These are phyloP conservation scores for Salvelinus alpinus DNA, from an alignment of 2,113 vertebrate species.

Conservation along the genomic window DNA sequence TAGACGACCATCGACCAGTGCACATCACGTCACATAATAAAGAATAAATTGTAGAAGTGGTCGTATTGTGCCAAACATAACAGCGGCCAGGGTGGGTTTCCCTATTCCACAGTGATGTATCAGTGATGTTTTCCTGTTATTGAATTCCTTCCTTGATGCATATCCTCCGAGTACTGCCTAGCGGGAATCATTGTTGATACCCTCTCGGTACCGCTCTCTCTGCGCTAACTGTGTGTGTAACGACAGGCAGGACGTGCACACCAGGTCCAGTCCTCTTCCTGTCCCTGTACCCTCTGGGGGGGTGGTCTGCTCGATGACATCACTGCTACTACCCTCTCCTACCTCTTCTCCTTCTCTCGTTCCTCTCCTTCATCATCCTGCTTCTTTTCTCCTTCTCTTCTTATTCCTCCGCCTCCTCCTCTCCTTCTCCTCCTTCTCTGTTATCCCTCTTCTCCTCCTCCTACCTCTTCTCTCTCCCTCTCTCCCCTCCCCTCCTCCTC, in stretches of 20 bases:
- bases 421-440: no score
- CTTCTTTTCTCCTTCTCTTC: background rate
- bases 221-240: conserved; percentile 9
- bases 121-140: conserved; percentile 80
- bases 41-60: background rate
- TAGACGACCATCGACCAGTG: background rate
- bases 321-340: no score
- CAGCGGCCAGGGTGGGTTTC: conserved; percentile 73
- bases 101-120: conserved; percentile 76
- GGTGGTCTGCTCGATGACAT: no score
- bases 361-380: background rate
- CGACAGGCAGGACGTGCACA: background rate
- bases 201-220: background rate
- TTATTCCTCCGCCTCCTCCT: background rate
- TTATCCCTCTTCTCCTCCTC: no score
- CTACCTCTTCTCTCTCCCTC: background rate
- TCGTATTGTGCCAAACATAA: conserved; percentile 68
- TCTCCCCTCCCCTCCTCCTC: no score
- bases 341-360: no score
- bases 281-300: background rate
- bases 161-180: conserved; percentile 57
- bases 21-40: background rate
- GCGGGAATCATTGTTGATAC: conserved; percentile 58
- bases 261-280: background rate
- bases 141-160: conserved; percentile 76